Conservation (phyloP, 2,113 vertebrate genomes). For the Poeciliopsis occidentalis region DNA sequence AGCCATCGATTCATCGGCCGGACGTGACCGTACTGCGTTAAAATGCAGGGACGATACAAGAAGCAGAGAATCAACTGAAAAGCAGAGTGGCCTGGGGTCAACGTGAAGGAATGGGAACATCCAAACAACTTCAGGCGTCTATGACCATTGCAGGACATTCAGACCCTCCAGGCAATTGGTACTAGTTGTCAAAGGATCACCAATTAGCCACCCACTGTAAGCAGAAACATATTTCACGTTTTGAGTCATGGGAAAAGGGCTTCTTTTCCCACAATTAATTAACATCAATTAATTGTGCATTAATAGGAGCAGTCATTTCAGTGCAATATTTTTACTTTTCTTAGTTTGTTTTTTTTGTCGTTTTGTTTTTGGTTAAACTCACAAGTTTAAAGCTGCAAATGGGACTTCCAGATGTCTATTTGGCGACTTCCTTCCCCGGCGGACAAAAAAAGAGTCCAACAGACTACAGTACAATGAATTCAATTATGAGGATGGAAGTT, state of each 20-base stretch:
- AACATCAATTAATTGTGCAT: slow-evolving; percentile 19
- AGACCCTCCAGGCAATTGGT: slow-evolving; percentile 34
- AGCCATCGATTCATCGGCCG: slow-evolving; percentile 71
- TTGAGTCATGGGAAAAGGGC: slow-evolving; percentile 59
- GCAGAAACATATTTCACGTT: slow-evolving; percentile 30
- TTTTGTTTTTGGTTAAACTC: slow-evolving; percentile 17
- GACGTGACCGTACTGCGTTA: slow-evolving; percentile 71
- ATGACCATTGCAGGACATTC: slow-evolving; percentile 31
- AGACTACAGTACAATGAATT: slow-evolving; percentile 42
- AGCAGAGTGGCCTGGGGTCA: slow-evolving; percentile 58
- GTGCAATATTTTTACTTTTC: neutral
- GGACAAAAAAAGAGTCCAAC: slow-evolving; percentile 21
- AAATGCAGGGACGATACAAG: slow-evolving; percentile 64
- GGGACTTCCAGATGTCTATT: slow-evolving; percentile 13
- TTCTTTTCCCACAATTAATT: slow-evolving; percentile 2
- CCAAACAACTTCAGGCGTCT: slow-evolving; percentile 31
- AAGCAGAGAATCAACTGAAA: slow-evolving; percentile 49
- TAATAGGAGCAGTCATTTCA: neutral
- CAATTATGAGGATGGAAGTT: slow-evolving; percentile 37
- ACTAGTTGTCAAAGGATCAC: slow-evolving; percentile 24
- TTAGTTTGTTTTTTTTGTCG: neutral
- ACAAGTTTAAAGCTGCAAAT: slow-evolving; percentile 1
- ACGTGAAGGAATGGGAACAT: slow-evolving; percentile 30
- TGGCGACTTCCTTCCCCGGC: slow-evolving; percentile 2
- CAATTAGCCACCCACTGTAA: slow-evolving; percentile 56